Base-by-base conservation (phyloP, 2,888 invertebrate genomes). In the Helicoverpa assulta region DNA sequence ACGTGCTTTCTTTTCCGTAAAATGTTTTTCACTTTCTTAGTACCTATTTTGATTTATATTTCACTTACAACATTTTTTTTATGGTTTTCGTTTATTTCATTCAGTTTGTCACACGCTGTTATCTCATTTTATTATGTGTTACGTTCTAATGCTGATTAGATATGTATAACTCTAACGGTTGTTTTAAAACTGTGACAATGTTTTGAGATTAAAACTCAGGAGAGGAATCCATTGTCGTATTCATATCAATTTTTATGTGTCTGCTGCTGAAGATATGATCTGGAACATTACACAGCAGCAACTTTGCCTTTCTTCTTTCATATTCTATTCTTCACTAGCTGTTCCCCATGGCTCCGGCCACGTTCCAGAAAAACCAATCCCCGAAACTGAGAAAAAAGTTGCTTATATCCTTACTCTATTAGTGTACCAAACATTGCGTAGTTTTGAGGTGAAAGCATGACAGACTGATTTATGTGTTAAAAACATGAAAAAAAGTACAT, bases 71-170 rank as follows among this genome's bases (percentile, higher is more conserved):
- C 14, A 58, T 12, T 55, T 37, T 19, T 6, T 63, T 57, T 26
- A 26, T 26, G 26, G 4, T 4, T 26, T 26, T 26, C 2, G 26
- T 26, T 26, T 54, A 40, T 33, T 33, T 73, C 0, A 52, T 40
- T 60, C 53, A 16, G 19, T 29, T 37, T 69, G 53, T 76, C 58
- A 26, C 0, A 19, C 0, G 3, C 21, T 65, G 64, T 76, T 67
- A 76, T 75, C 56, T 76, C 12, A 40, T 26, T 54, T 2, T 47
- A 40, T 7, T 57, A 60, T 21, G n/a, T 53, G 43, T 58, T 51
- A 33, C 21, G 26, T 59, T 54, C 43, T 70, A 70, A 76, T 59
- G n/a, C 55, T 51, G 77, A 76, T 80, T 54, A 76, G 80, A 76
- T 80, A n/a, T n/a, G n/a, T n/a, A 76, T 21, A 3, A 10, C 5